Evolutionary conservation across 2,797 vertebrate species (phyloP).

Genomic region (Lerista edwardsae): DNA sequence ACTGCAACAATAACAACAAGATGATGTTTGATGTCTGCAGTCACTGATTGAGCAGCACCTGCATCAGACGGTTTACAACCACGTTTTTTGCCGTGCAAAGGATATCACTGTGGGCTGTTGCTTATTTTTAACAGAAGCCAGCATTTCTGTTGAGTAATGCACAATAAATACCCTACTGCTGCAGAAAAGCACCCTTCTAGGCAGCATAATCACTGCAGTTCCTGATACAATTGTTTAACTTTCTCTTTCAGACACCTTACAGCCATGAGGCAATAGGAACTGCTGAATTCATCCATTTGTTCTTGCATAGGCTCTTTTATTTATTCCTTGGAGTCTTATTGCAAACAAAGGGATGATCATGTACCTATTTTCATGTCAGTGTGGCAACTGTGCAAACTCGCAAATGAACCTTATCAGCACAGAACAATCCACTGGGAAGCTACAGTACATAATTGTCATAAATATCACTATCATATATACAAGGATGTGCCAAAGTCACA

Average conservation of each 20-base stretch:
- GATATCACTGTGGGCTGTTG: constrained; percentile 1
- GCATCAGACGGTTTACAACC: background rate
- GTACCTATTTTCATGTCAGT: background rate
- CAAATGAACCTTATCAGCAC: background rate
- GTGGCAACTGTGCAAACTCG: background rate
- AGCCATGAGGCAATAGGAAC: background rate
- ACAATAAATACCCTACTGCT: background rate
- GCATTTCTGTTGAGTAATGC: background rate
- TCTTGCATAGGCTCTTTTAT: background rate
- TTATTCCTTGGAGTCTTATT: background rate
- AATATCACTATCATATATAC: too few relatives aligned
- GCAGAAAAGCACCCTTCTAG: background rate
- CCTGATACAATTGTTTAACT: background rate
- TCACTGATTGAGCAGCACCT: constrained; percentile 1
- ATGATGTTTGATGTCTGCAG: constrained; percentile 25
- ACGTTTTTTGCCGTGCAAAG: background rate
- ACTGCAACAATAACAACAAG: background rate
- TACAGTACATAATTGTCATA: too few relatives aligned
- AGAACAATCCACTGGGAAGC: background rate
- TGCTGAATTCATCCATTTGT: background rate
- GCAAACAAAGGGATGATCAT: background rate
- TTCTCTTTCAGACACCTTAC: constrained; percentile 3
- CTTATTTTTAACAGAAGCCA: constrained; percentile 27
- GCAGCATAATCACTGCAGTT: background rate
- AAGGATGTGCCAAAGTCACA: too few relatives aligned